Percentiles rank a stretch among this genome's conserved stretches.
Conservation (phyloP, 1,140 invertebrate genomes). For the Asobara japonica region DNA sequence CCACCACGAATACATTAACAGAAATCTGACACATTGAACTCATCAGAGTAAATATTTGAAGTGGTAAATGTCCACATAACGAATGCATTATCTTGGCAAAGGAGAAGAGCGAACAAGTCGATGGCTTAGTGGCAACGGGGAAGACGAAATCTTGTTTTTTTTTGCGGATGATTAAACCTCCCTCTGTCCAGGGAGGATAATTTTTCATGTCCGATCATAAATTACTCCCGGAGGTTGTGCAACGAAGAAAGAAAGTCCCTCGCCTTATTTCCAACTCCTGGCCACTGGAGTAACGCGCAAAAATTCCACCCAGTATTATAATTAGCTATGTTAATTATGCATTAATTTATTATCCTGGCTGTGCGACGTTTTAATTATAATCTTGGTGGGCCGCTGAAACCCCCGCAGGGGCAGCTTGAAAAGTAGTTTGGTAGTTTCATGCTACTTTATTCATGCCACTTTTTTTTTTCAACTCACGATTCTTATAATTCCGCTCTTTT, state of each 20-base stretch:
- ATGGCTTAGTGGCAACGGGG: not conserved
- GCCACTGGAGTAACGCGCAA: constrained; percentile 59
- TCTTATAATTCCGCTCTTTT: constrained; percentile 18
- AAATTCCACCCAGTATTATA: constrained; percentile 62
- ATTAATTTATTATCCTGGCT: constrained; percentile 63
- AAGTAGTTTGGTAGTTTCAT: constrained; percentile 60
- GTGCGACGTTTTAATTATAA: constrained; percentile 66
- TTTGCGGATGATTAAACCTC: constrained; percentile 62
- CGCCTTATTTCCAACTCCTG: constrained; percentile 43
- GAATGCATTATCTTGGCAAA: constrained; percentile 17
- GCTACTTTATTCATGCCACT: constrained; percentile 34
- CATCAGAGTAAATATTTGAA: not conserved
- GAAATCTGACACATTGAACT: not conserved
- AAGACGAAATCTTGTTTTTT: constrained; percentile 30
- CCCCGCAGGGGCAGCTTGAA: constrained; percentile 54
- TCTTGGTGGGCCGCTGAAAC: constrained; percentile 41
- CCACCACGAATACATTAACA: not conserved
- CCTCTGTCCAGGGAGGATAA: constrained; percentile 58
- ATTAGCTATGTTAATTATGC: constrained; percentile 66
- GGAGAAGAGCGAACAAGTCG: constrained; percentile 2
- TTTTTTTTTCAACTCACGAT: constrained; percentile 38
- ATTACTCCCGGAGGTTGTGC: constrained; percentile 50
- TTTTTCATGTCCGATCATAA: constrained; percentile 66
- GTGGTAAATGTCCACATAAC: constrained; percentile 23
- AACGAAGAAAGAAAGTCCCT: constrained; percentile 36